phyloP scores from a whole-genome alignment of 92 coral and sea anemone genomes.

The Actinostola sp. region DNA sequence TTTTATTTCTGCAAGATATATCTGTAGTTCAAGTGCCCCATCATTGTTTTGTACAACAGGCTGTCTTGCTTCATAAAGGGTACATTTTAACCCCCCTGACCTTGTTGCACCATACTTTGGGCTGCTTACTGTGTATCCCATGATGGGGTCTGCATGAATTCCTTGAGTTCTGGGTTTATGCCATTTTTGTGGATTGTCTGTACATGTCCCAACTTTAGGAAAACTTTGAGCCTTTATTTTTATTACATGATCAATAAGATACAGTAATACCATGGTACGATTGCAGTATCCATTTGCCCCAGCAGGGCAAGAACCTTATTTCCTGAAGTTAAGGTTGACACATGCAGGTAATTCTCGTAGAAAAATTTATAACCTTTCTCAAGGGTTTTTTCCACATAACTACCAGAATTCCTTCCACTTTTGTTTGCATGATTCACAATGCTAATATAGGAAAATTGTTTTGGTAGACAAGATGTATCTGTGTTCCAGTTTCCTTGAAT shows the following conservation, averaged over 20 bases:
- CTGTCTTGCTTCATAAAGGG: slow-evolving; percentile 64
- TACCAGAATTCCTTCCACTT: slow-evolving; percentile 35
- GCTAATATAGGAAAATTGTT: slow-evolving; percentile 53
- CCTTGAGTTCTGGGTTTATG: slow-evolving; percentile 73
- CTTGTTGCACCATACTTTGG: slow-evolving; percentile 49
- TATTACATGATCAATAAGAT: slow-evolving; percentile 58
- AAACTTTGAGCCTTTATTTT: slow-evolving; percentile 53
- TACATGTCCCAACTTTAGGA: slow-evolving; percentile 64
- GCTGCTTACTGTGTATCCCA: slow-evolving; percentile 53
- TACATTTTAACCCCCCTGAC: slow-evolving; percentile 54
- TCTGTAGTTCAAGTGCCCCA: slow-evolving; percentile 35
- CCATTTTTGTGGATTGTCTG: slow-evolving; percentile 75
- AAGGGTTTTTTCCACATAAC: slow-evolving; percentile 63
- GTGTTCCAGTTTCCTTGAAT: slow-evolving; percentile 51
- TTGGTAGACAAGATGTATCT: slow-evolving; percentile 49
- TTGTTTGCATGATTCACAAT: slow-evolving; percentile 52
- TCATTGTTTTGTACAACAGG: slow-evolving; percentile 54
- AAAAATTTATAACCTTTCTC: slow-evolving; percentile 70
- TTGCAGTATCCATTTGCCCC: slow-evolving; percentile 62
- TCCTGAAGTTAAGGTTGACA: slow-evolving; percentile 19
- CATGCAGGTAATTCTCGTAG: slow-evolving; percentile 57
- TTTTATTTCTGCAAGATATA: slow-evolving; percentile 37
- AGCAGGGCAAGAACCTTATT: slow-evolving; percentile 53
- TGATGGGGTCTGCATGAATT: slow-evolving; percentile 56
- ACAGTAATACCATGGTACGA: slow-evolving; percentile 64